Percentiles rank a stretch among this genome's conserved stretches.
Evolutionary conservation across 2,113 vertebrate genomes (phyloP).

Genomic region (Tragulus kanchil): DNA sequence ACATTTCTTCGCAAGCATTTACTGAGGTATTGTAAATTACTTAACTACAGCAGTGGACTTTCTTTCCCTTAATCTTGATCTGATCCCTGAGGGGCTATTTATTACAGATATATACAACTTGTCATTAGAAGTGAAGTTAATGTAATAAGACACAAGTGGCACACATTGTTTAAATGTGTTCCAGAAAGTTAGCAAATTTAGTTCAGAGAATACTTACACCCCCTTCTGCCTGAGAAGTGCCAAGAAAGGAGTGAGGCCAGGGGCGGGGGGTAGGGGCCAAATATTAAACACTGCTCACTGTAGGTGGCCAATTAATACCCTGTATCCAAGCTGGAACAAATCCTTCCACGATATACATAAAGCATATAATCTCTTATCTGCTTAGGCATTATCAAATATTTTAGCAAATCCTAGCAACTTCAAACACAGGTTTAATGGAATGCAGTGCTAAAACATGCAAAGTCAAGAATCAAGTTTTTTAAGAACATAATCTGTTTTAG

Average conservation of each 20-base stretch:
- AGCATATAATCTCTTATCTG: constrained; percentile 93
- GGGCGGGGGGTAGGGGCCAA: constrained; percentile 76
- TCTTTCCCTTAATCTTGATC: constrained; percentile 89
- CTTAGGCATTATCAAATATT: constrained; percentile 93
- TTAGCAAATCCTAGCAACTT: constrained; percentile 92
- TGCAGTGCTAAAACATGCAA: constrained; percentile 90
- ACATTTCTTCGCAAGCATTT: constrained; percentile 86
- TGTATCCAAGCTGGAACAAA: constrained; percentile 90
- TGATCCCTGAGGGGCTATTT: constrained; percentile 90
- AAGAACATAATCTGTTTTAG: constrained; percentile 93
- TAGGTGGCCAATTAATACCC: constrained; percentile 93
- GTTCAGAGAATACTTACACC: constrained; percentile 86
- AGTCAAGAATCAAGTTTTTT: constrained; percentile 89
- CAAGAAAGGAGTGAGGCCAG: constrained; percentile 83
- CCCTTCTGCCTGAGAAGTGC: constrained; percentile 88
- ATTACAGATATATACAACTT: constrained; percentile 90
- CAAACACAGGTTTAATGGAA: constrained; percentile 92
- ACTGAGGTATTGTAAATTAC: constrained; percentile 89
- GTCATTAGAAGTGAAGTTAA: constrained; percentile 90
- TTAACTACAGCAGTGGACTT: constrained; percentile 86
- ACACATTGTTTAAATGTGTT: constrained; percentile 90
- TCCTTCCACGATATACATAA: constrained; percentile 91
- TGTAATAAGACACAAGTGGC: constrained; percentile 91
- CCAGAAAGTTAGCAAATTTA: constrained; percentile 90
- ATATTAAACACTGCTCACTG: constrained; percentile 91